Base-by-base conservation (phyloP, 2,797 vertebrate species). In the Rhinichthys osculus region DNA sequence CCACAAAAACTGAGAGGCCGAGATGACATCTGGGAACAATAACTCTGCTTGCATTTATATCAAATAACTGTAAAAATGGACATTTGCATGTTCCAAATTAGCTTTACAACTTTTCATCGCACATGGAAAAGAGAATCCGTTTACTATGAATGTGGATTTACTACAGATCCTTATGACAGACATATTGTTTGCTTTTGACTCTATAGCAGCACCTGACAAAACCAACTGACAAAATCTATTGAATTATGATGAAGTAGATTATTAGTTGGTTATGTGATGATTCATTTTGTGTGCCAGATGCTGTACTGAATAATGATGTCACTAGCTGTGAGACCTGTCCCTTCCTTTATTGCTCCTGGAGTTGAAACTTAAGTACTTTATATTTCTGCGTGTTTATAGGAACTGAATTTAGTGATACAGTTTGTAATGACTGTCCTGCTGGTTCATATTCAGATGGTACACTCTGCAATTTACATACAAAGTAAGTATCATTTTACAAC, bases 401-500 rank as follows among this genome's bases (percentile, higher is more conserved):
- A 78, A 92, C 92, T 52, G 30, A 73, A 3, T 76, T 9, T 8
- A 59, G 3, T 82, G 89, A 94, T 89, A 87, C 87, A 5, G 42
- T 62, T 9, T 94, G 93, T 84, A 82, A 82, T 35, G 57, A 80
- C 59, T 94, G 93, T 74, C n/a, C 57, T 11, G 13, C 1, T 4
- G 89, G 83, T n/a, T 90, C 92, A 23, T 93, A 91, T 86, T 93
- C 92, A 70, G 0, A 91, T 80, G 92, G 92, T 0, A 72, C 82
- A n/a, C 30, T 47, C 6, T 94, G 94, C 62, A 87, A 5, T 77
- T 82, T 67, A 72, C 91, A 94, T 87, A 93, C 44, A 90, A 70
- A 42, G 92, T 93, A 74, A 92, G 90, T 87, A 19, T 57, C 17
- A 9, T 80, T 54, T 33, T 71, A 74, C 14, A 70, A 47, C 40